phyloP scores from a whole-genome alignment of 2,113 vertebrate genomes.

The Urocolius indicus region DNA sequence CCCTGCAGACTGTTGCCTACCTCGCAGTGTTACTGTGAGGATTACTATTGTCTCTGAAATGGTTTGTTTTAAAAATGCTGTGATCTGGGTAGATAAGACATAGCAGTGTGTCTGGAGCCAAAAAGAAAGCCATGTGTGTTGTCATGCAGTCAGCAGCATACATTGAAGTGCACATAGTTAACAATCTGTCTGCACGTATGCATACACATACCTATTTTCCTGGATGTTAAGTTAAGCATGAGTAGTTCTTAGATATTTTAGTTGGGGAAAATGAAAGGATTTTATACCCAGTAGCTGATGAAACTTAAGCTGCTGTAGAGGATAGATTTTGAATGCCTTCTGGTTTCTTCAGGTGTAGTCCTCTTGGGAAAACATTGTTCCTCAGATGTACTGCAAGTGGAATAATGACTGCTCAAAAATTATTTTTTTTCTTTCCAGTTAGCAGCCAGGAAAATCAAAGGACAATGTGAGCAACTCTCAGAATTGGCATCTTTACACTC shows the following conservation, averaged over 20 bases:
- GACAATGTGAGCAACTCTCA: background rate
- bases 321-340: background rate
- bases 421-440: background rate
- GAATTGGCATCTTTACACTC: background rate
- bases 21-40: conserved; percentile 25
- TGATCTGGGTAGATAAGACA: background rate
- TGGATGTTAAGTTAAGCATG: background rate
- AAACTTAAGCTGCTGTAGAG: background rate
- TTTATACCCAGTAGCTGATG: background rate
- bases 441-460: background rate
- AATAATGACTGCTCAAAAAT: background rate
- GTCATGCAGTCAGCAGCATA: background rate
- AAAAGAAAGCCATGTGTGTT: background rate
- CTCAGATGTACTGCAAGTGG: background rate
- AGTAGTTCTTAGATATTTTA: background rate
- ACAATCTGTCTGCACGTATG: background rate
- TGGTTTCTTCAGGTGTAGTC: background rate
- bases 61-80: background rate
- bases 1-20: background rate
- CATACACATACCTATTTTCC: background rate
- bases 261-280: background rate
- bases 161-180: background rate
- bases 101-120: background rate
- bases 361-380: background rate
- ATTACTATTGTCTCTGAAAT: background rate